These are phyloP conservation scores for Stichopus chloronotus DNA, from an alignment of 35 echinoderm and acorn worm species.

Conservation along the genomic window DNA sequence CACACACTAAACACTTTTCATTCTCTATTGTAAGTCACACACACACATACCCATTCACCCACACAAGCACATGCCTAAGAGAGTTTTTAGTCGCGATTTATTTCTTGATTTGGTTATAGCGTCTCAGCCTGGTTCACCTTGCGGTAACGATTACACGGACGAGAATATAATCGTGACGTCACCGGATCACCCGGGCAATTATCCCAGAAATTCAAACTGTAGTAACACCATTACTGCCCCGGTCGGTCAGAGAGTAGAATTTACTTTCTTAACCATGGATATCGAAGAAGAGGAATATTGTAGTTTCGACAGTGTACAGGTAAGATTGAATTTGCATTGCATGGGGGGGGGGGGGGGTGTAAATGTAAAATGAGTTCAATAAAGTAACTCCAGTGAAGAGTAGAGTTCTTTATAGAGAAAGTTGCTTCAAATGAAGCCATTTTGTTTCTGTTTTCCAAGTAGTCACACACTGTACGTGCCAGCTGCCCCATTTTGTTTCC, in stretches of 20 bases:
- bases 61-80: not conserved
- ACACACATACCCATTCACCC: not conserved
- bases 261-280: constrained; percentile 18
- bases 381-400: too few species aligned
- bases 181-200: not conserved
- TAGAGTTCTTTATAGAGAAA: too few species aligned
- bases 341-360: not conserved
- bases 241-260: constrained; percentile 1
- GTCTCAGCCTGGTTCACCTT: not conserved
- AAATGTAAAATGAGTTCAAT: not conserved
- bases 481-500: not conserved
- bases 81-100: too few species aligned
- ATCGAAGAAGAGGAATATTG: not conserved
- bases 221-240: not conserved
- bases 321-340: not conserved
- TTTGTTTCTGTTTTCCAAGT: not conserved
- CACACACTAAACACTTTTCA: not conserved
- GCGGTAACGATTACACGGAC: not conserved
- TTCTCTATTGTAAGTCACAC: not conserved
- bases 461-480: not conserved
- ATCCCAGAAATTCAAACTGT: not conserved
- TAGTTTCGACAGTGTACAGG: constrained; percentile 21
- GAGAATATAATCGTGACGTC: constrained; percentile 24
- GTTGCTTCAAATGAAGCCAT: not conserved
- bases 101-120: not conserved